Conservation (phyloP, 2,888 invertebrate genomes). For the Diarsia rubi region DNA sequence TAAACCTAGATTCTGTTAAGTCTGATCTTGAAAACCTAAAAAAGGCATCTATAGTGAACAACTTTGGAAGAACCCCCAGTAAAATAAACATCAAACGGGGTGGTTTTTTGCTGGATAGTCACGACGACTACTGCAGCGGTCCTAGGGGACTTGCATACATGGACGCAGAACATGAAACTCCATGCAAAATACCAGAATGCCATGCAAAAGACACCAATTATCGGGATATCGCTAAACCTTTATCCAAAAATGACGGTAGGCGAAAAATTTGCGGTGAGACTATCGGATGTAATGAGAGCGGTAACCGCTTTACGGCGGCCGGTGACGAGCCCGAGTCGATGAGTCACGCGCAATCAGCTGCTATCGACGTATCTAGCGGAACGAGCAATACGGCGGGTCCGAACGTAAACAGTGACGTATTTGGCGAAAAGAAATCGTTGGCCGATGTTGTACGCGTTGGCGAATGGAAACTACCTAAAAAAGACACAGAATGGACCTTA, state of each 20-base stretch:
- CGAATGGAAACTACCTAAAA: constrained; percentile 23
- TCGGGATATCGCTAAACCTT: not conserved
- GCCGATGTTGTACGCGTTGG: constrained; percentile 20
- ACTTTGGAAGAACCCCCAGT: not conserved
- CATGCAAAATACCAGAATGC: not conserved
- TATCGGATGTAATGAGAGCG: not conserved
- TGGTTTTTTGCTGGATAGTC: not conserved
- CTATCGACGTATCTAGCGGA: not conserved
- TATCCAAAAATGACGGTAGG: not conserved
- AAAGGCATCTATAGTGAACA: constrained; percentile 11
- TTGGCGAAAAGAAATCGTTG: constrained; percentile 14
- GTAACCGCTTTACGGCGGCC: constrained; percentile 5
- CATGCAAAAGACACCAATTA: not conserved
- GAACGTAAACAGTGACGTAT: not conserved
- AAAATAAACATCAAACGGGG: not conserved
- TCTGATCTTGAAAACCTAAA: constrained; percentile 23
- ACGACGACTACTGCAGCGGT: not conserved
- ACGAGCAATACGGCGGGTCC: not conserved
- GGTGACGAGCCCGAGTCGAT: constrained; percentile 6
- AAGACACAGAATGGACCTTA: constrained; percentile 23
- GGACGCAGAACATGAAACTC: not conserved
- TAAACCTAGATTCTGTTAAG: constrained; percentile 4
- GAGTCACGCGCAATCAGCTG: constrained; percentile 21
- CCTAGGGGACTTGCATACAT: constrained; percentile 19
- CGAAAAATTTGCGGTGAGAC: not conserved